Evolutionary conservation across 2,113 vertebrate genomes (phyloP).

Genomic region (Setophaga petechia): DNA sequence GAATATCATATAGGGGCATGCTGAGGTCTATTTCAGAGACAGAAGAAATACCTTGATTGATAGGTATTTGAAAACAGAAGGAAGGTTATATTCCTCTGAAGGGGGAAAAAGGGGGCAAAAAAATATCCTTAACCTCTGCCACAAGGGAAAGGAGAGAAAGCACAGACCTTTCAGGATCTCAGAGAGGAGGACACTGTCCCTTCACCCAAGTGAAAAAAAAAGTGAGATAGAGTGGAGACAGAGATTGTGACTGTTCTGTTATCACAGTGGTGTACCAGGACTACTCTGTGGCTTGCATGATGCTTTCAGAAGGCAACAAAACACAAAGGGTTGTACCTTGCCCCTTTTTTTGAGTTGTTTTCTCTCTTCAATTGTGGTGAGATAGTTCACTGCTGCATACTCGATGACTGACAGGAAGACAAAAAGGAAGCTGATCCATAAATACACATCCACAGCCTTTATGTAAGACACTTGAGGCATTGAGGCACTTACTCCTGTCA

Average conservation of each 20-base stretch:
- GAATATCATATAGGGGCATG: neutral
- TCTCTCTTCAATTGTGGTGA: slow-evolving; percentile 85
- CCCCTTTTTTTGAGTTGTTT: slow-evolving; percentile 67
- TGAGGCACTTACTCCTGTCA: slow-evolving; percentile 88
- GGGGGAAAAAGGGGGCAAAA: neutral
- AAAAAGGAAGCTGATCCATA: slow-evolving; percentile 93
- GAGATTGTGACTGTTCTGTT: neutral
- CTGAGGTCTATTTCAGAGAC: neutral
- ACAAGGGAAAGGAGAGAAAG: neutral
- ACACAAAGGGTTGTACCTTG: slow-evolving; percentile 66
- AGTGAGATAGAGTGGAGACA: neutral
- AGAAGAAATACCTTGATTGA: neutral
- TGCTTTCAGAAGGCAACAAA: slow-evolving; percentile 1
- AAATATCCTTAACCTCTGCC: neutral
- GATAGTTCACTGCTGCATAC: slow-evolving; percentile 90
- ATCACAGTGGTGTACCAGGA: neutral
- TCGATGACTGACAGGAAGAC: slow-evolving; percentile 91
- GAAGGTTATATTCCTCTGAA: neutral
- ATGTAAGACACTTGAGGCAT: slow-evolving; percentile 95
- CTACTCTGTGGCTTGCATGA: neutral
- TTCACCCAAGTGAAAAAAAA: neutral
- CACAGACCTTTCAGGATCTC: neutral
- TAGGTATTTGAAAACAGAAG: neutral
- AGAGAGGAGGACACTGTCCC: neutral
- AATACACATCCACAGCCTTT: slow-evolving; percentile 89